These are phyloP conservation scores for Patella pellucida DNA, from an alignment of 2,888 invertebrate genomes.

Conservation along the genomic window DNA sequence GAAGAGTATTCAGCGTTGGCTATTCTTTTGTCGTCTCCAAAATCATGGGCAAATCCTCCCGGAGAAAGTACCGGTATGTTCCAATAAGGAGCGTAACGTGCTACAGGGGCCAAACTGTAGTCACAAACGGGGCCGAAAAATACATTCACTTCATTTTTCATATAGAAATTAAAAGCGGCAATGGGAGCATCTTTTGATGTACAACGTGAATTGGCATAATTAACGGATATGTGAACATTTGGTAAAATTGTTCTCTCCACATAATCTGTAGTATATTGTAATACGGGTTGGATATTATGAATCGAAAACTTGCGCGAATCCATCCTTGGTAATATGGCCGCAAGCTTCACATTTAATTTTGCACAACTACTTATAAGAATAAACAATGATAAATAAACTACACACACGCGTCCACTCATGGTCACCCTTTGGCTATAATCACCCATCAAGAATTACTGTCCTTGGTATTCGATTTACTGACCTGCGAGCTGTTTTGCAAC, in stretches of 20 bases:
- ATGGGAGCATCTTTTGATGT: constrained; percentile 53
- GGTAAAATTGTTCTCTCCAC: constrained; percentile 37
- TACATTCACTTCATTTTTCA: constrained; percentile 45
- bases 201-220: constrained; percentile 58
- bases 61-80: constrained; percentile 88
- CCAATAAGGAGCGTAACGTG: constrained; percentile 90
- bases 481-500: too few species aligned
- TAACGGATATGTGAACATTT: constrained; percentile 33
- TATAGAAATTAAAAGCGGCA: constrained; percentile 58
- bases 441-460: too few species aligned
- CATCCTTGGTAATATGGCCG: constrained; percentile 25
- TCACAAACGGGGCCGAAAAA: constrained; percentile 68
- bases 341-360: constrained; percentile 21
- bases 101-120: constrained; percentile 88
- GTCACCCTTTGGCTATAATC: too few species aligned
- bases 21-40: constrained; percentile 47
- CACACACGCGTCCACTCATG: too few species aligned
- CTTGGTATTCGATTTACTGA: too few species aligned
- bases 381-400: neutral
- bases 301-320: constrained; percentile 46
- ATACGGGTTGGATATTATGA: constrained; percentile 45
- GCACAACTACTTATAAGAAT: constrained; percentile 8
- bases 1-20: constrained; percentile 39
- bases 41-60: constrained; percentile 67
- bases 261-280: constrained; percentile 48